Percentiles rank a stretch among this genome's conserved stretches.
phyloP scores from a whole-genome alignment of 2,113 vertebrate species.

The Procavia capensis region DNA sequence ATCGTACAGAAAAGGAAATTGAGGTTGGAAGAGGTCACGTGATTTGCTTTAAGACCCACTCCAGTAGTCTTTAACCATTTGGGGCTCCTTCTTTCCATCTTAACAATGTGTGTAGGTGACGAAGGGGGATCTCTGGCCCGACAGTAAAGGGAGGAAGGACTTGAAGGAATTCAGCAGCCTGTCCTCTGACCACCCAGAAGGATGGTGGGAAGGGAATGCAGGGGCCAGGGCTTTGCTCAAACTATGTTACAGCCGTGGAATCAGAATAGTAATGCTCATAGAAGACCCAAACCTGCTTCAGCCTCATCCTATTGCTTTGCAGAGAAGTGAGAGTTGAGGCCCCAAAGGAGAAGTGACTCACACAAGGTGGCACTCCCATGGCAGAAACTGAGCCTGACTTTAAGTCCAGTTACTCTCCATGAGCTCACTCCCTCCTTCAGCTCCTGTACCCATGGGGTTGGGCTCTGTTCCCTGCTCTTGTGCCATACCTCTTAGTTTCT shows the following conservation, averaged over 20 bases:
- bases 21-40: background rate
- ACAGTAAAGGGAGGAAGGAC: background rate
- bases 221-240: background rate
- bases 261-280: background rate
- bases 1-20: background rate
- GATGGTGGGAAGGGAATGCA: background rate
- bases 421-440: background rate
- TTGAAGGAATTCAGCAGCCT: background rate
- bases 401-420: background rate
- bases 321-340: background rate
- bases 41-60: background rate
- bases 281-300: background rate
- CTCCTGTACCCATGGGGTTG: background rate
- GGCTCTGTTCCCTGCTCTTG: background rate
- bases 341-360: background rate
- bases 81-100: background rate
- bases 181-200: background rate
- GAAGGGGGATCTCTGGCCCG: background rate
- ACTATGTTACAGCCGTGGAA: background rate
- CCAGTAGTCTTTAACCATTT: background rate
- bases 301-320: background rate
- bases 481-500: accelerated
- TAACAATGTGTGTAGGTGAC: background rate
- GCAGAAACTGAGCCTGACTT: background rate
- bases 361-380: background rate